Evolutionary conservation across 2,797 vertebrate genomes (phyloP).

Genomic region (Eulemur coronatus): DNA sequence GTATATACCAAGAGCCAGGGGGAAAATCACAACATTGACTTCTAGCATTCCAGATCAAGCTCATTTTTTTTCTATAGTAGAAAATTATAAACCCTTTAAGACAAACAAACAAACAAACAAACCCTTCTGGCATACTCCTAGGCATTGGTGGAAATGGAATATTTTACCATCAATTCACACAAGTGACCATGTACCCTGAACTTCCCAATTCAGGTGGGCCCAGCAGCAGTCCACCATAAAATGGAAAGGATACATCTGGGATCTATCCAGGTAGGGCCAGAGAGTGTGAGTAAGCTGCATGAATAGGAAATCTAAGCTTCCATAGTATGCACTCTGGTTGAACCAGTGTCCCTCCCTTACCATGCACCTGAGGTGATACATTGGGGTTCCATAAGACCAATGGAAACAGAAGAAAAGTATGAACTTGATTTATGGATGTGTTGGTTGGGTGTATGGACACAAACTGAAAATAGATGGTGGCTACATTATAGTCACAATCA

Average conservation of each 20-base stretch:
- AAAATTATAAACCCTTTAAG: background rate
- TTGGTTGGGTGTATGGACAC: background rate
- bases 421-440: background rate
- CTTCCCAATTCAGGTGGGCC: background rate
- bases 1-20: background rate
- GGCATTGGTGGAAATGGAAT: background rate
- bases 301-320: background rate
- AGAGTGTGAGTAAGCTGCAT: background rate
- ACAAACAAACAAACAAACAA: too few species aligned
- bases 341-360: background rate
- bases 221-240: background rate
- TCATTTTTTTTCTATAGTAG: background rate
- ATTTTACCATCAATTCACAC: background rate
- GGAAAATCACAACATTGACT: background rate
- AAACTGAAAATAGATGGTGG: background rate
- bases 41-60: background rate
- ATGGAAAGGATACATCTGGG: background rate
- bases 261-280: background rate
- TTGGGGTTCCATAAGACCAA: background rate
- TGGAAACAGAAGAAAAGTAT: background rate
- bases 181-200: background rate
- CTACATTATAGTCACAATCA: background rate
- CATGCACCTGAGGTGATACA: background rate
- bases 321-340: background rate
- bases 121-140: background rate